These are phyloP conservation scores for Poecilia gillii DNA, from an alignment of 2,797 vertebrate species.

Conservation along the genomic window DNA sequence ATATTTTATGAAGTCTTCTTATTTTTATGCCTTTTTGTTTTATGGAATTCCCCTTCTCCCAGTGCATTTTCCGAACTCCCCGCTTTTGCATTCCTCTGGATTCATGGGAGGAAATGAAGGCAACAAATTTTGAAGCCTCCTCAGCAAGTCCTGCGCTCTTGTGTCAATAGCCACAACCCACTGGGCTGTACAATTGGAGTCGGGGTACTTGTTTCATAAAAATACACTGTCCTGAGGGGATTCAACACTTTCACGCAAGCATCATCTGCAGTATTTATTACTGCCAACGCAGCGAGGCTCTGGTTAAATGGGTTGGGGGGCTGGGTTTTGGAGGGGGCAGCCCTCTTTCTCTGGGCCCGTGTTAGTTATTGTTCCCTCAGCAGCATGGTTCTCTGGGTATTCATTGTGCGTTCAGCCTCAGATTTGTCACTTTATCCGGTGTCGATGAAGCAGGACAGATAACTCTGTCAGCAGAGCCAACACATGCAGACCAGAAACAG, in stretches of 20 bases:
- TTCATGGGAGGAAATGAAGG: conserved; percentile 48
- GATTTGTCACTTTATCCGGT: conserved; percentile 66
- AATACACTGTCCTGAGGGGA: conserved; percentile 57
- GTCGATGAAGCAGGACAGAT: conserved; percentile 68
- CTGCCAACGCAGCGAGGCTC: conserved; percentile 56
- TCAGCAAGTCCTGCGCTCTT: conserved; percentile 27
- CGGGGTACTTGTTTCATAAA: conserved; percentile 32
- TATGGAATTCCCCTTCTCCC: conserved; percentile 30
- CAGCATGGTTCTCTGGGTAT: conserved; percentile 10
- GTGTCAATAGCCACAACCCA: conserved; percentile 41
- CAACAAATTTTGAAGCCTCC: conserved; percentile 44
- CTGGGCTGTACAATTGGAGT: conserved; percentile 55
- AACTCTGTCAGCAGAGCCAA: conserved; percentile 64
- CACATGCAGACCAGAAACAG: conserved; percentile 49
- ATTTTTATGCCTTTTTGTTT: conserved; percentile 53
- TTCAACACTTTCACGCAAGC: conserved; percentile 51
- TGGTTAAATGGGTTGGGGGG: conserved; percentile 51
- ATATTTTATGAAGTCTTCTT: conserved; percentile 65
- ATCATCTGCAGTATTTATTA: conserved; percentile 68
- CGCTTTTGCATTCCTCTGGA: conserved; percentile 20
- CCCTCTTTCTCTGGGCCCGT: conserved; percentile 52
- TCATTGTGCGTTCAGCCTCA: conserved; percentile 62
- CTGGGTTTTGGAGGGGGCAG: conserved; percentile 48
- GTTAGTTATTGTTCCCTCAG: conserved; percentile 68
- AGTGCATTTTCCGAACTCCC: conserved; percentile 1